These are phyloP conservation scores for Arothron firmamentum DNA, from an alignment of 2,113 vertebrate species.

Conservation along the genomic window DNA sequence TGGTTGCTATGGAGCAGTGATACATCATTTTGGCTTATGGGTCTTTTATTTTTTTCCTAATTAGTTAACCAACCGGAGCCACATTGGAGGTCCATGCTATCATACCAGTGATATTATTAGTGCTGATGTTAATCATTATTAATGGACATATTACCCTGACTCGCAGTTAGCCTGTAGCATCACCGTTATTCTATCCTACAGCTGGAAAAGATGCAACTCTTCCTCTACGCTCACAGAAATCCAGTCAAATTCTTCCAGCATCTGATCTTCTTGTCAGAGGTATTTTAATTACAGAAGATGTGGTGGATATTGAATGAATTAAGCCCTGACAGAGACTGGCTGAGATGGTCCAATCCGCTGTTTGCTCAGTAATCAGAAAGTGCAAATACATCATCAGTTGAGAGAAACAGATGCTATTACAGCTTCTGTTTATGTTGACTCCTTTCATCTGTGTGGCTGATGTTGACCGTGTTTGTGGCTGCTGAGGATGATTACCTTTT, in stretches of 20 bases:
- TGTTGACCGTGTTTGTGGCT: too few relatives aligned
- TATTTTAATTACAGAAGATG: conserved; percentile 31
- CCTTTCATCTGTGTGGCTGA: too few relatives aligned
- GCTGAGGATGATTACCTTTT: too few relatives aligned
- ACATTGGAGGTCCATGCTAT: conserved; percentile 13
- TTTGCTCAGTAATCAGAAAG: background rate
- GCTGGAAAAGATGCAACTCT: background rate
- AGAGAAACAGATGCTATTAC: too few relatives aligned
- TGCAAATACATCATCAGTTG: too few relatives aligned
- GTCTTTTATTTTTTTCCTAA: conserved; percentile 20
- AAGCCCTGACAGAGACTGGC: background rate
- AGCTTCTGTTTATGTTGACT: too few relatives aligned
- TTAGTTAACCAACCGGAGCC: background rate
- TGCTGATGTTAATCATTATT: conserved; percentile 22
- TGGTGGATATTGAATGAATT: conserved; percentile 29
- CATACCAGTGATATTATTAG: conserved; percentile 20
- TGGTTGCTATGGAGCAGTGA: background rate
- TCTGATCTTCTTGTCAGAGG: conserved; percentile 17
- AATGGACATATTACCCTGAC: conserved; percentile 17
- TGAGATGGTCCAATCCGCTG: conserved; percentile 16
- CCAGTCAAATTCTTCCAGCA: conserved; percentile 12
- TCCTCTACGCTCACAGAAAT: conserved; percentile 15
- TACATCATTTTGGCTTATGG: conserved; percentile 7
- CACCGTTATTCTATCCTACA: conserved; percentile 3
- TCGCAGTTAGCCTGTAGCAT: background rate